A percentile compares a stretch with the other conserved stretches of the same genome.
phyloP scores from a whole-genome alignment of 2,888 invertebrate species.

The Cyaniris semiargus region DNA sequence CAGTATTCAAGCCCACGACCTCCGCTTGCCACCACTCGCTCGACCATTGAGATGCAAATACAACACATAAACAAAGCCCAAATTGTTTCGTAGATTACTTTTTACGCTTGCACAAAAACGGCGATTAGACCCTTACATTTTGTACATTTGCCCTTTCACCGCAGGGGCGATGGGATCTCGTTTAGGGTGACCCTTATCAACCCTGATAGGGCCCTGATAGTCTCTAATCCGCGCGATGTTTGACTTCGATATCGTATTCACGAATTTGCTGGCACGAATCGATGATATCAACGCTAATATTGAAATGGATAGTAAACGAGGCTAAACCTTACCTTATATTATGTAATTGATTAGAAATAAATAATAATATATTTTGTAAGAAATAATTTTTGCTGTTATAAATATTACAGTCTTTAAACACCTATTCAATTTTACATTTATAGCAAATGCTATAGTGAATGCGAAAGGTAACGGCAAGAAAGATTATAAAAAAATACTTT shows the following conservation, averaged over 20 bases:
- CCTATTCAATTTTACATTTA: too few relatives aligned
- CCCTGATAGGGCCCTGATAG: constrained; percentile 9
- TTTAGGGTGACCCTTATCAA: constrained; percentile 26
- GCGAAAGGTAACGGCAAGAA: too few relatives aligned
- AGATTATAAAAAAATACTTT: too few relatives aligned
- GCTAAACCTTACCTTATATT: background rate
- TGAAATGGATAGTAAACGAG: too few relatives aligned
- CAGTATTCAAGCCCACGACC: too few relatives aligned
- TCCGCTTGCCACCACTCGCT: too few relatives aligned
- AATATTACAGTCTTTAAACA: too few relatives aligned
- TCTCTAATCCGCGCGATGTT: background rate
- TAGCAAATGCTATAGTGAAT: too few relatives aligned
- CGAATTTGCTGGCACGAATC: constrained; percentile 2
- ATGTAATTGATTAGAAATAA: too few relatives aligned
- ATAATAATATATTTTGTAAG: too few relatives aligned
- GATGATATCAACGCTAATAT: background rate
- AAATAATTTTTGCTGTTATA: too few relatives aligned
- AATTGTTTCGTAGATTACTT: constrained; percentile 22
- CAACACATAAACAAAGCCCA: background rate
- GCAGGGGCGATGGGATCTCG: constrained; percentile 9
- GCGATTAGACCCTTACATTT: constrained; percentile 18
- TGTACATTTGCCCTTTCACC: constrained; percentile 26
- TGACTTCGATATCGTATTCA: background rate
- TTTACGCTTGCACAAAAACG: constrained; percentile 4
- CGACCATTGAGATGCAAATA: background rate